phyloP scores from a whole-genome alignment of 2,888 invertebrate genomes.

The Exocentrus adspersus region DNA sequence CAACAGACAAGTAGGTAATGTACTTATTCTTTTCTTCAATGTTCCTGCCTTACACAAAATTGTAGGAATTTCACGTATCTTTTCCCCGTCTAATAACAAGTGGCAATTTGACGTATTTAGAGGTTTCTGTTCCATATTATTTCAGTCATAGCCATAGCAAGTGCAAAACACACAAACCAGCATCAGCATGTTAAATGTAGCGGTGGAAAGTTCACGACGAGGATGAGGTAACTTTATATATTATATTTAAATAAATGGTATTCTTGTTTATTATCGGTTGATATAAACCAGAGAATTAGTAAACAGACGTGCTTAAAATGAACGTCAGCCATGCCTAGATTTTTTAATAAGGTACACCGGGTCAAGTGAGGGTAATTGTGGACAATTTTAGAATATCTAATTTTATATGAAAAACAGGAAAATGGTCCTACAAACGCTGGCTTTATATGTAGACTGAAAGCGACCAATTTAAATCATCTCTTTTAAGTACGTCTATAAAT shows the following conservation, averaged over 20 bases:
- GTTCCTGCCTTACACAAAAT: no score
- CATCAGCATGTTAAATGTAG: conserved; percentile 3
- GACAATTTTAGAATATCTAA: conserved; percentile 26
- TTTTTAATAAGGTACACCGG: conserved; percentile 27
- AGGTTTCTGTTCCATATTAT: background rate
- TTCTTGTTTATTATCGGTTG: conserved; percentile 27
- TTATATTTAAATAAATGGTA: conserved; percentile 27
- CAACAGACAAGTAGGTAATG: no score
- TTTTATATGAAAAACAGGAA: conserved; percentile 15
- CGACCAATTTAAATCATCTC: background rate
- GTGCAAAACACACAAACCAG: background rate
- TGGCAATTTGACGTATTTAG: background rate
- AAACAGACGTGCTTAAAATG: conserved; percentile 32
- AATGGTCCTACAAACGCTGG: background rate
- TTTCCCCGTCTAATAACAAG: background rate
- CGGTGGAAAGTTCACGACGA: conserved; percentile 20
- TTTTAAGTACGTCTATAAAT: conserved; percentile 11
- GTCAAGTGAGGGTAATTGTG: conserved; percentile 31
- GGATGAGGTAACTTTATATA: conserved; percentile 28
- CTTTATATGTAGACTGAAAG: background rate
- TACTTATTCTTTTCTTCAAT: no score
- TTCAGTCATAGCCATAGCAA: background rate
- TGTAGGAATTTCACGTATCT: background rate
- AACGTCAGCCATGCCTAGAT: conserved; percentile 32
- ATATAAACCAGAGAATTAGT: conserved; percentile 32